Evolutionary conservation across 2,888 invertebrate species (phyloP), one percentile per base, ranked within the genome.

Genomic region (Piscicola geometra): DNA sequence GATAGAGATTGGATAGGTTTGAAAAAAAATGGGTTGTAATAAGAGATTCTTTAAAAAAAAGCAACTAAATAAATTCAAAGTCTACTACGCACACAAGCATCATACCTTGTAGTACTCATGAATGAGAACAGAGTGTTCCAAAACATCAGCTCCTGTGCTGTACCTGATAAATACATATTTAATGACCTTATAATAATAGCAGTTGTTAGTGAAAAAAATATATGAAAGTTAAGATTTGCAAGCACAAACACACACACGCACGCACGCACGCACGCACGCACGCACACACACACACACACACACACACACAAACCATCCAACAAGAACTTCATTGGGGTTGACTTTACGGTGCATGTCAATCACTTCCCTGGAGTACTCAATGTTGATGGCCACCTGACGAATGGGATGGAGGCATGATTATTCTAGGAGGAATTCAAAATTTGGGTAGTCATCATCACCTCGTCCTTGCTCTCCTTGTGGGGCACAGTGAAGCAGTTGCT

Each of bases 401-500:
- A 25, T 32, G 25, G 33, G n/a, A 60, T 35, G 60, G 2, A 56
- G n/a, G 25, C 3, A 25, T 5, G 60, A 56, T 56, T n/a, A 56
- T 15, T 56, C n/a, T 25, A 56, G 41, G 25, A 56, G 60, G 25
- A 56, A 15, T 56, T 15, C n/a, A 21, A 56, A 56, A 18, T 15
- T 18, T 3, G n/a, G n/a, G 25, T 15, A 56, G n/a, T 18, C n/a
- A 21, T 56, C 15, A 82, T 81, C 82, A 88, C 89, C 85, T 89
- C 89, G 86, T 96, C 96, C 81, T 93, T 93, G 82, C 93, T 92
- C 87, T 99, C 98, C 86, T 96, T 97, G 86, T 99, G 98, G 0
- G 98, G 98, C 71, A 99, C 98, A 83, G 97, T 95, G 87, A 98
- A 99, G 85, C 97, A 98, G 85, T 99, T 98, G 21, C 97, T 97